Evolutionary conservation across 2,113 vertebrate species (phyloP), one percentile per base, ranked within the genome.

Genomic region (Hypomesus transpacificus): DNA sequence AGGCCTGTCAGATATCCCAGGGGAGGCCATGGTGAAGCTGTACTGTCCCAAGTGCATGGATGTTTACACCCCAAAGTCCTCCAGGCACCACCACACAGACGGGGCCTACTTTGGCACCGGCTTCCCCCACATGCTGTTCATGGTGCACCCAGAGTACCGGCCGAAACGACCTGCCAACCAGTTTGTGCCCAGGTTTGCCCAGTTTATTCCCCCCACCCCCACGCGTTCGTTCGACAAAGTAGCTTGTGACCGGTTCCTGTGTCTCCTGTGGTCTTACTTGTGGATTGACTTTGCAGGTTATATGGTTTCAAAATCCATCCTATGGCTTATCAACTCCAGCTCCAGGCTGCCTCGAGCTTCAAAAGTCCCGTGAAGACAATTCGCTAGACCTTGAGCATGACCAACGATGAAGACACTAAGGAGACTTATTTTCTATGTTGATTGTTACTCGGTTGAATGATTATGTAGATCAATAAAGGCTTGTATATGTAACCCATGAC

Each of bases 21-120:
- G 96, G 0, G 96, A 97, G 86, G 96, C 96, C 70, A 97, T 97
- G 96, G 96, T 97, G 80, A 97, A 97, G 87, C 93, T 97, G 3
- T 97, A 97, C 87, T 97, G 96, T 81, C 96, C 96, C 70, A 97
- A 97, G 90, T 98, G 96, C 85, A 98, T 98, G 96, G 96, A 98
- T 6, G 96, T 98, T 78, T 97, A 97, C 90, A 98, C 96, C 3
- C 96, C 96, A 68, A 98, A 97, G 85, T 98, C 96, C 13, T 98
- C 96, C 3, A 88, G 96, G 73, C 96, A 98, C 87, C 95, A 98
- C 86, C 96, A 98, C 89, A 98, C 95, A 1, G 96, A 98, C 62
- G 96, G 96, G 72, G 96, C 96, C 60, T 98, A 98, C 83, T 98
- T 98, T 52, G 96, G 96, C 79, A 98, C 96, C 0, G 95, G 95